phyloP scores from a whole-genome alignment of 1,140 invertebrate species.

The Lordiphosa collinella region DNA sequence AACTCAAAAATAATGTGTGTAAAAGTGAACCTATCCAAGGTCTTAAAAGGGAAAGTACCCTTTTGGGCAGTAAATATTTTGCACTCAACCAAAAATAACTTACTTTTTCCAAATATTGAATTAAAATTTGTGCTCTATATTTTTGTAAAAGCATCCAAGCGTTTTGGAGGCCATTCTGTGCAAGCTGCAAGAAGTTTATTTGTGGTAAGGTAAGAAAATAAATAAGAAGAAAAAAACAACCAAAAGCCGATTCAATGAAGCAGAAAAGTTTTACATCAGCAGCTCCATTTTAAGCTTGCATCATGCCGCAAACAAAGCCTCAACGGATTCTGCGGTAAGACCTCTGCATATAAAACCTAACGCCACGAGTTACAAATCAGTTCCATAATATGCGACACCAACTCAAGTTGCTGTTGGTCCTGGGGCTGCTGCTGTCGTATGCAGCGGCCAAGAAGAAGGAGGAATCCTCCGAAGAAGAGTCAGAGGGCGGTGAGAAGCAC shows the following conservation, averaged over 20 bases:
- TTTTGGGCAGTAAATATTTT: no score
- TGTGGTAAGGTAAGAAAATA: no score
- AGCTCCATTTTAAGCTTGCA: slow-evolving; percentile 39
- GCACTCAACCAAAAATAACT: no score
- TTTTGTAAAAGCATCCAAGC: no score
- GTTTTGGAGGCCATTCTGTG: no score
- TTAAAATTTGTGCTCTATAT: no score
- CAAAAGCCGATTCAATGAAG: slow-evolving; percentile 32
- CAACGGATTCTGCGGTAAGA: slow-evolving; percentile 38
- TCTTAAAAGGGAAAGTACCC: no score
- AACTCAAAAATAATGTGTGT: no score
- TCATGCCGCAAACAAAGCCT: slow-evolving; percentile 17
- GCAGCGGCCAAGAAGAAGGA: slow-evolving; percentile 65
- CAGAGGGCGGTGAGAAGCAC: slow-evolving; percentile 80
- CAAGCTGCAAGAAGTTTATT: no score
- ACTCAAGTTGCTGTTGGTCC: slow-evolving; percentile 58
- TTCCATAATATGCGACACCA: slow-evolving; percentile 44
- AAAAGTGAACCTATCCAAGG: no score
- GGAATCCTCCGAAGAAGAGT: slow-evolving; percentile 68
- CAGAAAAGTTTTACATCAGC: slow-evolving; percentile 44
- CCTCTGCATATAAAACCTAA: slow-evolving; percentile 46
- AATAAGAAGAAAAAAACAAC: slow-evolving; percentile 7
- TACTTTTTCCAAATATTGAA: no score
- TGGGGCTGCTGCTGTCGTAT: slow-evolving; percentile 58
- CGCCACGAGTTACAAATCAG: slow-evolving; percentile 6